These are phyloP conservation scores for Symphodus melops DNA, from an alignment of 2,113 vertebrate genomes.

Conservation along the genomic window DNA sequence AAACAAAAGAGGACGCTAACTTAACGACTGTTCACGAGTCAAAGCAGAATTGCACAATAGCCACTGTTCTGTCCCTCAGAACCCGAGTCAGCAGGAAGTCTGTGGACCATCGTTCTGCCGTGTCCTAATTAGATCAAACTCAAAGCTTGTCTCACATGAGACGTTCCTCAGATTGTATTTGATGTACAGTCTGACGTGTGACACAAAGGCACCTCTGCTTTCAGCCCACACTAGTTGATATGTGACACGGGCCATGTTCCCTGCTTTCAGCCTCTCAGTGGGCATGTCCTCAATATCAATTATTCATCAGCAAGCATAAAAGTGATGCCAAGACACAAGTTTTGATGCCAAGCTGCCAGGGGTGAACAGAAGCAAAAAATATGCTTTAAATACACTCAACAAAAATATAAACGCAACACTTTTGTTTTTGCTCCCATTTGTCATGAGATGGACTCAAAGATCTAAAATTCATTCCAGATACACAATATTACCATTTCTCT, in stretches of 20 bases:
- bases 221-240: conserved; percentile 30
- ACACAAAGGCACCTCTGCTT: conserved; percentile 19
- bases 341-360: conserved; percentile 11
- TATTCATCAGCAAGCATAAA: conserved; percentile 49
- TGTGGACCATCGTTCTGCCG: conserved; percentile 32
- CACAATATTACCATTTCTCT: too few relatives aligned
- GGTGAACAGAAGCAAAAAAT: conserved; percentile 25
- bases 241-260: conserved; percentile 36
- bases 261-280: conserved; percentile 43
- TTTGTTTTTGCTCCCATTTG: too few relatives aligned
- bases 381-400: neutral
- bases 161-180: conserved; percentile 22
- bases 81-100: conserved; percentile 9
- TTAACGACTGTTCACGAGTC: conserved; percentile 22
- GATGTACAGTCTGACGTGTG: conserved; percentile 28
- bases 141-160: conserved; percentile 24
- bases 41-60: neutral
- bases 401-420: too few relatives aligned
- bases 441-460: too few relatives aligned
- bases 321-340: conserved; percentile 18
- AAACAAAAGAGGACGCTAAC: neutral
- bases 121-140: conserved; percentile 44
- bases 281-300: conserved; percentile 49
- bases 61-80: neutral
- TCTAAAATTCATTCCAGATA: too few relatives aligned